Evolutionary conservation across 2,797 vertebrate genomes (phyloP).

Genomic region (Limnodromus scolopaceus): DNA sequence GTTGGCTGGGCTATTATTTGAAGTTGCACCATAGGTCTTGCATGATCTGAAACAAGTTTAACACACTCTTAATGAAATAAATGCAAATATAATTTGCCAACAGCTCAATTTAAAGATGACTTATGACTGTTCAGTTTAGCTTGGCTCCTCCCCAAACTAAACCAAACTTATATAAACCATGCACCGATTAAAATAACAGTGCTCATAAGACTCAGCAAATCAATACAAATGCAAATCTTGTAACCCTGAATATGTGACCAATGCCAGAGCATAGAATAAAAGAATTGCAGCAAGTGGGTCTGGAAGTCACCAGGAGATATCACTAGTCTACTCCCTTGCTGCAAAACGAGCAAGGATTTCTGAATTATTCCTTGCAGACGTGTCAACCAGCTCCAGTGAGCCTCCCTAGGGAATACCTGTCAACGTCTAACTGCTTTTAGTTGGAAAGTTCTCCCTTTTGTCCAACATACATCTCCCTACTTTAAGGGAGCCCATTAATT

Average conservation of each 20-base stretch:
- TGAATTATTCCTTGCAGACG: background rate
- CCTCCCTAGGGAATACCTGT: background rate
- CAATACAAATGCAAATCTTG: background rate
- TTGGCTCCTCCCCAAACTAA: background rate
- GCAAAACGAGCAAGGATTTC: background rate
- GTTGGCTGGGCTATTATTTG: background rate
- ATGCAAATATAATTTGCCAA: background rate
- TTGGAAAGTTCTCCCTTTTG: background rate
- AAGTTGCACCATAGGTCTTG: background rate
- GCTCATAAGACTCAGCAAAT: background rate
- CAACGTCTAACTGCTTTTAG: background rate
- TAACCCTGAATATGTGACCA: background rate
- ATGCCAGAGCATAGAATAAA: fast-evolving
- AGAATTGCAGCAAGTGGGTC: background rate
- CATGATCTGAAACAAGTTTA: background rate
- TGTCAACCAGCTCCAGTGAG: background rate
- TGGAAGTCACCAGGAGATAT: background rate
- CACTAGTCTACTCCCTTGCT: background rate
- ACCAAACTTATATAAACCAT: background rate
- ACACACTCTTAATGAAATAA: background rate
- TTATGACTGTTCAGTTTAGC: background rate
- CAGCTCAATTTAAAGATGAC: background rate
- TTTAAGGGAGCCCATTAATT: background rate
- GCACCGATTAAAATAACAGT: background rate
- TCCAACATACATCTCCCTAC: background rate